Evolutionary conservation across 2,888 invertebrate genomes (phyloP).

Genomic region (Euplexia lucipara): DNA sequence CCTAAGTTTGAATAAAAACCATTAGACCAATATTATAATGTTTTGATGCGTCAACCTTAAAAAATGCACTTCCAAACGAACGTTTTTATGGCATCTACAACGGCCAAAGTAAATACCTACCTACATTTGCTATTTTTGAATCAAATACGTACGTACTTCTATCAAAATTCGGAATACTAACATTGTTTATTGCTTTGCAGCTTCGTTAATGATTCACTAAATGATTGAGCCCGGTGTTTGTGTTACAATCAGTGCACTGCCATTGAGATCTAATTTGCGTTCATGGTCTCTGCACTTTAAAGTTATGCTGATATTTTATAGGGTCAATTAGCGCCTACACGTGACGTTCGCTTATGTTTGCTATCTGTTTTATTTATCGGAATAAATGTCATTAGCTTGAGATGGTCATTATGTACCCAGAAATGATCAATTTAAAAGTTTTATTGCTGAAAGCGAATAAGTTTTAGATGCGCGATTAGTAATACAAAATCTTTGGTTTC

Average conservation of each 20-base stretch:
- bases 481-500: slow-evolving; percentile 1
- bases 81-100: not conserved
- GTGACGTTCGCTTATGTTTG: slow-evolving; percentile 42
- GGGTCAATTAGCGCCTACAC: slow-evolving; percentile 42
- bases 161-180: slow-evolving; percentile 15
- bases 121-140: slow-evolving; percentile 21
- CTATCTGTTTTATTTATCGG: slow-evolving; percentile 5
- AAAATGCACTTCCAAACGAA: slow-evolving; percentile 23
- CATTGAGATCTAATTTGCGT: slow-evolving; percentile 44
- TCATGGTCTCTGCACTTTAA: slow-evolving; percentile 49
- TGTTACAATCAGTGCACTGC: slow-evolving; percentile 47
- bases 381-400: slow-evolving; percentile 7
- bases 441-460: not conserved
- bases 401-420: slow-evolving; percentile 3
- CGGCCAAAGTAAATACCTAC: slow-evolving; percentile 1
- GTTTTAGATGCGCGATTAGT: too few species aligned
- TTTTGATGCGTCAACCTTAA: not conserved
- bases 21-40: not conserved
- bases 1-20: not conserved
- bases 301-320: slow-evolving; percentile 30
- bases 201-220: slow-evolving; percentile 15
- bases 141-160: slow-evolving; percentile 2
- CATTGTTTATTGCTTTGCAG: not conserved
- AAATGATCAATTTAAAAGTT: slow-evolving; percentile 14
- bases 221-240: slow-evolving; percentile 38